Base-by-base conservation (phyloP, 2,888 invertebrate species). In the Noctua janthe region DNA sequence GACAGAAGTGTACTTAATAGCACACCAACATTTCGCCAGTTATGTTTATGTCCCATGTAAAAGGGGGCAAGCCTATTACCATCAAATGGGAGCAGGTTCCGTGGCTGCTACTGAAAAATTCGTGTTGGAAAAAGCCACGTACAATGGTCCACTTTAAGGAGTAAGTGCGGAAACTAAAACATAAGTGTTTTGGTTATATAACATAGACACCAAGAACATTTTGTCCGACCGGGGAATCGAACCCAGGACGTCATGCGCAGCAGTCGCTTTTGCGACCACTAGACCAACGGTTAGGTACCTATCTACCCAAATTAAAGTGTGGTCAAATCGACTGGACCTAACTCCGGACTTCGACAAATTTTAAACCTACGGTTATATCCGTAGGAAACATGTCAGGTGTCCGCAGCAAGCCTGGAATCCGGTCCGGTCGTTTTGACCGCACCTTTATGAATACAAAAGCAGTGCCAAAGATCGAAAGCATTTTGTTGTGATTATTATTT, bases 391-490 rank as follows among this genome's bases (percentile, higher is more conserved):
- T n/a, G 13, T 67, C 39, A 6, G 13, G 2, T 67, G 67, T 43
- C 13, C n/a, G 43, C n/a, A 47, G 43, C 43, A 7, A n/a, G 15
- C 20, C 47, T 69, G 8, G 47, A 47, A 47, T 69, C 69, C 3
- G n/a, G 47, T 69, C 8, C n/a, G 3, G n/a, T 69, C n/a, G n/a
- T 15, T 69, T 69, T 69, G 15, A 23, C 11, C 23, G 43, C 13
- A 43, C 23, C n/a, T 69, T n/a, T 15, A n/a, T n/a, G 23, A 74
- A 74, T 74, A 76, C 15, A 10, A 49, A 66, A 77, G 77, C 78
- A 35, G 54, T 64, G 51, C 43, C 11, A 51, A 76, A 76, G 51
- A 23, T 39, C 7, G 7, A 64, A 77, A 64, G 20, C 59, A 49
- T 47, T 29, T 17, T 62, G 15, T 51, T 74, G 51, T 75, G 43